These are phyloP conservation scores for Sogatella furcifera DNA, from an alignment of 1,140 invertebrate genomes.

Conservation along the genomic window DNA sequence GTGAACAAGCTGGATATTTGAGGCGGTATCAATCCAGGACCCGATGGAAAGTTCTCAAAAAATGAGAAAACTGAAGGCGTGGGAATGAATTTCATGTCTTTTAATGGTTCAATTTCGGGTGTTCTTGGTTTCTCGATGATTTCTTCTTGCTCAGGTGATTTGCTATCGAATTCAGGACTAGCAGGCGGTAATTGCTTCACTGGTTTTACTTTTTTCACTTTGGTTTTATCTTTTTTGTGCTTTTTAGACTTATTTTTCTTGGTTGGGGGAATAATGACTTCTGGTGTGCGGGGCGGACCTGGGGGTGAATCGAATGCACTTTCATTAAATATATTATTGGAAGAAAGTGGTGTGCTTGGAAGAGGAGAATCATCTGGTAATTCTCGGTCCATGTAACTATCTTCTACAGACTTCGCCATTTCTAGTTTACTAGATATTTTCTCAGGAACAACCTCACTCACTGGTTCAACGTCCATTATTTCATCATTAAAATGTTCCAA, in stretches of 20 bases:
- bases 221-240: slow-evolving; percentile 25
- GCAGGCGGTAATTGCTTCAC: slow-evolving; percentile 3
- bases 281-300: slow-evolving; percentile 42
- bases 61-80: slow-evolving; percentile 40
- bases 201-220: slow-evolving; percentile 22
- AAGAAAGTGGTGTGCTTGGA: slow-evolving; percentile 5
- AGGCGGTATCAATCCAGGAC: slow-evolving; percentile 49
- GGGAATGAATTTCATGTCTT: slow-evolving; percentile 34
- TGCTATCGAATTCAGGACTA: slow-evolving; percentile 4
- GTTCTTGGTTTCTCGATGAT: slow-evolving; percentile 42
- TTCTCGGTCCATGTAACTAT: slow-evolving; percentile 21
- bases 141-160: neutral
- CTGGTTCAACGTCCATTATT: slow-evolving; percentile 31
- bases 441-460: neutral
- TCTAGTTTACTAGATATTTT: neutral
- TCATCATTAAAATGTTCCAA: slow-evolving; percentile 21
- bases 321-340: slow-evolving; percentile 28
- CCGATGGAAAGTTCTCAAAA: slow-evolving; percentile 38
- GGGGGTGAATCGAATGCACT: slow-evolving; percentile 36
- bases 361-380: slow-evolving; percentile 1
- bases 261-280: slow-evolving; percentile 28
- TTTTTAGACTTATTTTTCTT: slow-evolving; percentile 15
- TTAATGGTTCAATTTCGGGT: slow-evolving; percentile 37
- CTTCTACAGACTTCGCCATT: slow-evolving; percentile 12
- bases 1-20: slow-evolving; percentile 33